These are phyloP conservation scores for Lithophane socia DNA, from an alignment of 2,888 invertebrate species.

Conservation along the genomic window DNA sequence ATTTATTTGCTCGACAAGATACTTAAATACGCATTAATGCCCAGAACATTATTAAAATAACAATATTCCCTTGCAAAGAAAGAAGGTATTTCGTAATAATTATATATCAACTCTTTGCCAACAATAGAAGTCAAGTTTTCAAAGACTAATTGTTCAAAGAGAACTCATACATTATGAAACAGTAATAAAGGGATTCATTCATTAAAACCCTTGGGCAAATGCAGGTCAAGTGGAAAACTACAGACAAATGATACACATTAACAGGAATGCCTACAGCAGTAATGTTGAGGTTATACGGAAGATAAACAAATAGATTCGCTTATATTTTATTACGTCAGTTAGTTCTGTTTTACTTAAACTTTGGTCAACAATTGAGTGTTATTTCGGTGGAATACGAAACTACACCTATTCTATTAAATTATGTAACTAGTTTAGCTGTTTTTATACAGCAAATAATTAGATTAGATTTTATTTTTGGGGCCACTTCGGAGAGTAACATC, in stretches of 20 bases:
- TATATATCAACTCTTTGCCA: slow-evolving; percentile 7
- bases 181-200: slow-evolving; percentile 68
- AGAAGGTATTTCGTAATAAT: background rate
- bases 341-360: background rate
- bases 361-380: slow-evolving; percentile 9
- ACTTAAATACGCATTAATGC: background rate
- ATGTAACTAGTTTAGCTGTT: background rate
- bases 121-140: slow-evolving; percentile 13
- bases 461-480: background rate
- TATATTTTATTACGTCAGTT: slow-evolving; percentile 17
- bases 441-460: background rate
- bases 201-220: slow-evolving; percentile 66
- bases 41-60: background rate
- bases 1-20: background rate
- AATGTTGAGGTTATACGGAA: slow-evolving; percentile 31
- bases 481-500: background rate
- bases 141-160: slow-evolving; percentile 46
- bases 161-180: slow-evolving; percentile 51
- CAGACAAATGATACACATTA: slow-evolving; percentile 72
- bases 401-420: background rate
- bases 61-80: background rate
- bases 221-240: slow-evolving; percentile 71
- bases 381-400: slow-evolving; percentile 2
- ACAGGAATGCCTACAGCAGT: slow-evolving; percentile 49
- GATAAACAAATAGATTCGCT: slow-evolving; percentile 26